These are phyloP conservation scores for Tinea trinotella DNA, from an alignment of 2,888 invertebrate genomes.

Conservation along the genomic window DNA sequence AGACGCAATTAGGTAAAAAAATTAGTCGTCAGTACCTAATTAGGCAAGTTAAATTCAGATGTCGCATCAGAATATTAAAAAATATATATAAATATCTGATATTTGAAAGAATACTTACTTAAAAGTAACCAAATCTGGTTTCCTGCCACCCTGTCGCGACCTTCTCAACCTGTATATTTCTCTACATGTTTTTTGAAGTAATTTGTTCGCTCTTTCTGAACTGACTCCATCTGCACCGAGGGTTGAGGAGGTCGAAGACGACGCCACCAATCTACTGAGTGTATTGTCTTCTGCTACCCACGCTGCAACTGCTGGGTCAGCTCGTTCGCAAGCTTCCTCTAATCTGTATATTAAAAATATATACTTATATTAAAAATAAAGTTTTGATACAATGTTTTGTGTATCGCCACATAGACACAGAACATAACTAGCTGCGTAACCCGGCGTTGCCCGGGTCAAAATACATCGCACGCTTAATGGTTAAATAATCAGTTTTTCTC, in stretches of 20 bases:
- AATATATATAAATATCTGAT: too few species aligned
- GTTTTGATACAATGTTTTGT: too few species aligned
- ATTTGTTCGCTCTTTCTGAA: slow-evolving; percentile 83
- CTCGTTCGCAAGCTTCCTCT: slow-evolving; percentile 87
- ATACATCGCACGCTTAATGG: too few species aligned
- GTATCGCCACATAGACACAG: too few species aligned
- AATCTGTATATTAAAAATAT: slow-evolving; percentile 64
- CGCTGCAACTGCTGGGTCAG: slow-evolving; percentile 85
- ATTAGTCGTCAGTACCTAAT: too few species aligned
- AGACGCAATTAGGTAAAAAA: too few species aligned
- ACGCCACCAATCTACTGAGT: slow-evolving; percentile 78
- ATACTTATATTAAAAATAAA: too few species aligned
- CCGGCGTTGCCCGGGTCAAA: too few species aligned
- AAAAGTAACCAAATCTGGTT: slow-evolving; percentile 93
- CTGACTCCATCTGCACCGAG: slow-evolving; percentile 68
- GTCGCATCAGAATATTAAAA: too few species aligned
- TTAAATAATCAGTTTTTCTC: too few species aligned
- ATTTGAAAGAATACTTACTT: slow-evolving; percentile 77
- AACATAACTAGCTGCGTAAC: too few species aligned
- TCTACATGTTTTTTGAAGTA: slow-evolving; percentile 89
- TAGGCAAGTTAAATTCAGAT: too few species aligned
- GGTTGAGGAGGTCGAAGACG: slow-evolving; percentile 49
- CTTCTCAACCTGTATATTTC: slow-evolving; percentile 93
- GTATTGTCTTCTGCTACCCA: slow-evolving; percentile 92
- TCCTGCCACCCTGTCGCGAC: slow-evolving; percentile 88